These are phyloP conservation scores for Poeciliopsis infans DNA, from an alignment of 2,797 vertebrate species.

Conservation along the genomic window DNA sequence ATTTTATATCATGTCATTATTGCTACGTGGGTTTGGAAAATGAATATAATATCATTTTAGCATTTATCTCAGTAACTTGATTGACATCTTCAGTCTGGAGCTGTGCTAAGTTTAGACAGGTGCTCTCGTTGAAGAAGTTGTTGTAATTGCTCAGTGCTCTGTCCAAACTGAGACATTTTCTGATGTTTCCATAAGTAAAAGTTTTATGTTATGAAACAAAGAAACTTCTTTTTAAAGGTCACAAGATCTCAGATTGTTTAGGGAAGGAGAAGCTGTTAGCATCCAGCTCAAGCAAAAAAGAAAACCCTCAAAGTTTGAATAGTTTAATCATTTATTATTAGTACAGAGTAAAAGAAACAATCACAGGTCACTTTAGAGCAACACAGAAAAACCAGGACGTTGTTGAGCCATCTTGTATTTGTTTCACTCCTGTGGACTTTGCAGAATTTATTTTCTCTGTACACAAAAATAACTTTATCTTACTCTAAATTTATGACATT, in stretches of 20 bases:
- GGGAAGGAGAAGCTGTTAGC: background rate
- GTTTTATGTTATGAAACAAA: background rate
- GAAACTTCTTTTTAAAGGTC: background rate
- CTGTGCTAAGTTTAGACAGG: constrained; percentile 37
- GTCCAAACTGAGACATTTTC: background rate
- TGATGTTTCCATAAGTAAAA: background rate
- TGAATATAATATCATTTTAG: constrained; percentile 20
- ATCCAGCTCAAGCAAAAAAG: background rate
- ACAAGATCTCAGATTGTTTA: background rate
- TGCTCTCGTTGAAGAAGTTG: constrained; percentile 12
- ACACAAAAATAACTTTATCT: background rate
- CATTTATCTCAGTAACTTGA: constrained; percentile 22
- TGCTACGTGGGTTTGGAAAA: constrained; percentile 50
- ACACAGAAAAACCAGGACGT: background rate
- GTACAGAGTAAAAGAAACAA: background rate
- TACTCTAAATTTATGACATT: background rate
- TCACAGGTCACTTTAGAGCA: background rate
- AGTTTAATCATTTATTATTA: background rate
- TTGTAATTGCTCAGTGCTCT: background rate
- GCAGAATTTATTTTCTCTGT: background rate
- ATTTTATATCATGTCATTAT: constrained; percentile 37
- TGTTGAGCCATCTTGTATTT: background rate
- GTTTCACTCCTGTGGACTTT: background rate
- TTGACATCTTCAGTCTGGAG: constrained; percentile 31
- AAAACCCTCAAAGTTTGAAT: background rate